Evolutionary conservation across 2,797 vertebrate species (phyloP).

Genomic region (Phalanger gymnotis): DNA sequence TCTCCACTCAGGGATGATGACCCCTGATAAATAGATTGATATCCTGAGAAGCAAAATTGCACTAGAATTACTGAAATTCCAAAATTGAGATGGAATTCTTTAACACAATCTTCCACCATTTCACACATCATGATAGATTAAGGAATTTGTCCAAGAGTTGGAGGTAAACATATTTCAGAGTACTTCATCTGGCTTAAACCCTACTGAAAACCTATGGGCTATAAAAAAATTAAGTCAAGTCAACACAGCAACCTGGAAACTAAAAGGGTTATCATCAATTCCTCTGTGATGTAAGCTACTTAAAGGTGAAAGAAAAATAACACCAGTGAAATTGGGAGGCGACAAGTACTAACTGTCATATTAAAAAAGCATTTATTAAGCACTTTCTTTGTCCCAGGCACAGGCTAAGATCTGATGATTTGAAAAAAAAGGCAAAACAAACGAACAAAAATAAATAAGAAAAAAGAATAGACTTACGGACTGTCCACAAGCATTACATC

Average conservation of each 20-base stretch:
- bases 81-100: background rate
- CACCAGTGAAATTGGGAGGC: too few species aligned
- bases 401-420: background rate
- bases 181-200: background rate
- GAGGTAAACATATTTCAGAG: background rate
- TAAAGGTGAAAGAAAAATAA: too few species aligned
- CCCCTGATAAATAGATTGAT: background rate
- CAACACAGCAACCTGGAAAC: background rate
- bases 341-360: too few species aligned
- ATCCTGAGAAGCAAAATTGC: background rate
- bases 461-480: background rate
- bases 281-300: too few species aligned
- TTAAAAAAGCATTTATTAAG: too few species aligned
- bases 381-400: background rate
- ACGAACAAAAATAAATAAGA: background rate
- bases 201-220: background rate
- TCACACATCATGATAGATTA: too few species aligned
- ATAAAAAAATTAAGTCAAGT: background rate
- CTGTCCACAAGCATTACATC: background rate
- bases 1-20: background rate
- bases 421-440: background rate
- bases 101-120: background rate
- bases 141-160: too few species aligned
- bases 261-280: too few species aligned
- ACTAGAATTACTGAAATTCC: background rate